Evolutionary conservation across 2,888 invertebrate species (phyloP), one percentile per base, ranked within the genome.

Genomic region (Ernsta delagoae): DNA sequence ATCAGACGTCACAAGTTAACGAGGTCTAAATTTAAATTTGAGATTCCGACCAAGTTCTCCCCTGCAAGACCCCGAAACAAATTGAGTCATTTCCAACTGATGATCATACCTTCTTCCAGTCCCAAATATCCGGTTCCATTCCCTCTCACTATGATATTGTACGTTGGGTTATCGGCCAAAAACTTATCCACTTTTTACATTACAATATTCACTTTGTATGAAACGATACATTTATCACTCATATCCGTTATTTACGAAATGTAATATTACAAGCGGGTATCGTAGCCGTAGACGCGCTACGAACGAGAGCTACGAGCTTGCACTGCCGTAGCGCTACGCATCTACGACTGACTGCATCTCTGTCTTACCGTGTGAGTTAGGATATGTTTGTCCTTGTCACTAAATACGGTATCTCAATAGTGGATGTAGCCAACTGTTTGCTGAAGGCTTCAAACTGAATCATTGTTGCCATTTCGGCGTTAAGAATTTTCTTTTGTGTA

Each of bases 151-250:
- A 92, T 90, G 88, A 88, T 92, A 92, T 91, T 92, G 89, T 90
- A 91, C 92, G 92, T 92, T 77, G 85, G 89, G 83, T 83, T 83
- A 74, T 86, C 87, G 77, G 83, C 85, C 75, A 90, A 71, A 81
- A 92, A 88, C 84, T 86, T 90, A 90, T 92, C 92, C 92, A 92
- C 92, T 90, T 89, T 90, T 90, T 89, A 91, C 89, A 90, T 90
- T 84, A 85, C 87, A 89, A 85, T 81, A 71, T 80, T 77, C 83
- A 82, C 81, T 75, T 75, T 76, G 77, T 59, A 59, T 68, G 74
- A 78, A 75, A 75, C 76, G 78, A 79, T 77, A 79, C 72, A 74
- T 71, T 77, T 79, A 78, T 81, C 79, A 78, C 81, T 77, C 79
- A 79, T 75, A 77, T 78, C 79, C 81, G 82, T 16, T 11, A 16